Evolutionary conservation across 2,113 vertebrate genomes (phyloP).

Genomic region (Elachura formosa): DNA sequence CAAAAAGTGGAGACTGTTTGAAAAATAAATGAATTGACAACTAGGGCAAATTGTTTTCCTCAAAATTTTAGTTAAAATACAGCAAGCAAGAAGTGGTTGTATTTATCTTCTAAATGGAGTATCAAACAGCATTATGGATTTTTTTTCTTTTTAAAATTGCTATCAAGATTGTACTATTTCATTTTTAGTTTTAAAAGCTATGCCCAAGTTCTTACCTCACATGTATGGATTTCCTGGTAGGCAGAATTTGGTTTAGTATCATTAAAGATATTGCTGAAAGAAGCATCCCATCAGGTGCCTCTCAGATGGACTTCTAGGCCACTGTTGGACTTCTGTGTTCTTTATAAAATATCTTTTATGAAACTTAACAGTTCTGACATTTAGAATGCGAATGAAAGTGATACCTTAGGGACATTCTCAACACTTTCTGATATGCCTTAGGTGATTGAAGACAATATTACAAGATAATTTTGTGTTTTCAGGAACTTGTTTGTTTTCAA

Average conservation of each 20-base stretch:
- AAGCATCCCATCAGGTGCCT: neutral
- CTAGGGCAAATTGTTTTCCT: neutral
- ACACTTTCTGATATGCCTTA: neutral
- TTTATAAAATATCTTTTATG: neutral
- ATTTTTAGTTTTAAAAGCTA: neutral
- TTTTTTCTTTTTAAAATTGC: neutral
- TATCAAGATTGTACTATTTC: neutral
- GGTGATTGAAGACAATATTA: neutral
- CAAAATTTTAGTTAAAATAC: neutral
- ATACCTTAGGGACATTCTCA: neutral
- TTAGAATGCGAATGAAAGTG: neutral
- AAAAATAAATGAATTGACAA: neutral
- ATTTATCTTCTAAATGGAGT: neutral
- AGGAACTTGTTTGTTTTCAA: constrained; percentile 4
- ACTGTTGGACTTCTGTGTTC: neutral
- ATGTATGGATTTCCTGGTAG: neutral
- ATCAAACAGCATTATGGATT: neutral
- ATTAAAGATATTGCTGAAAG: neutral
- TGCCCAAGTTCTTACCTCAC: neutral
- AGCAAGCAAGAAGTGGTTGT: neutral
- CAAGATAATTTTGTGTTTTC: neutral
- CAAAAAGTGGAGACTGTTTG: neutral
- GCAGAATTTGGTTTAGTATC: neutral
- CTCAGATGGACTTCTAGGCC: neutral
- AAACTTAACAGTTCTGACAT: neutral